Evolutionary conservation across 2,113 vertebrate genomes (phyloP).

Genomic region (Seriola aureovittata): DNA sequence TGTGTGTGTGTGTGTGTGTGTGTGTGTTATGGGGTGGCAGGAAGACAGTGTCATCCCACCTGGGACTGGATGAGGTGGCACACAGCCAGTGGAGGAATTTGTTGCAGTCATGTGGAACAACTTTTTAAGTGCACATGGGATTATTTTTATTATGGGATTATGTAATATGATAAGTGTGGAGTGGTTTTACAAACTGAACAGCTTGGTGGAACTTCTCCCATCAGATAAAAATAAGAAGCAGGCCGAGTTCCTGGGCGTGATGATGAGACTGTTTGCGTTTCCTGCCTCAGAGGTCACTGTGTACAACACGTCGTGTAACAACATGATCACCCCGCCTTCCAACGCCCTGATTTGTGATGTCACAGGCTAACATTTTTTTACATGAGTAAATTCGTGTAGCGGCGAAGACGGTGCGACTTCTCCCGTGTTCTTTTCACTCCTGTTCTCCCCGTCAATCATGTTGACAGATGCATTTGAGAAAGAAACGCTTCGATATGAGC

Average conservation of each 20-base stretch:
- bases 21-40: background rate
- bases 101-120: background rate
- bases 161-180: background rate
- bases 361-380: background rate
- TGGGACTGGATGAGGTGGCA: slow-evolving; percentile 45
- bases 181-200: background rate
- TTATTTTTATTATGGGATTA: background rate
- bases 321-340: too few relatives aligned
- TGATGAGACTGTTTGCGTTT: background rate
- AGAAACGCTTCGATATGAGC: too few relatives aligned
- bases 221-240: background rate
- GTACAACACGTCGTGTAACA: background rate
- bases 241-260: background rate
- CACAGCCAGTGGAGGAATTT: background rate
- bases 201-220: background rate
- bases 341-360: background rate
- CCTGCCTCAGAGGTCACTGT: background rate
- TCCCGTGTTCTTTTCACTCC: background rate
- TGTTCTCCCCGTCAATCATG: background rate
- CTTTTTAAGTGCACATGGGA: background rate
- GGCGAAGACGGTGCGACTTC: background rate
- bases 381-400: background rate
- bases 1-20: slow-evolving; percentile 15
- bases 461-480: background rate
- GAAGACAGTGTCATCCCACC: slow-evolving; percentile 46